A percentile compares a stretch with the other conserved stretches of the same genome.
These are phyloP conservation scores for Rostratula benghalensis DNA, from an alignment of 2,113 vertebrate genomes.

Conservation along the genomic window DNA sequence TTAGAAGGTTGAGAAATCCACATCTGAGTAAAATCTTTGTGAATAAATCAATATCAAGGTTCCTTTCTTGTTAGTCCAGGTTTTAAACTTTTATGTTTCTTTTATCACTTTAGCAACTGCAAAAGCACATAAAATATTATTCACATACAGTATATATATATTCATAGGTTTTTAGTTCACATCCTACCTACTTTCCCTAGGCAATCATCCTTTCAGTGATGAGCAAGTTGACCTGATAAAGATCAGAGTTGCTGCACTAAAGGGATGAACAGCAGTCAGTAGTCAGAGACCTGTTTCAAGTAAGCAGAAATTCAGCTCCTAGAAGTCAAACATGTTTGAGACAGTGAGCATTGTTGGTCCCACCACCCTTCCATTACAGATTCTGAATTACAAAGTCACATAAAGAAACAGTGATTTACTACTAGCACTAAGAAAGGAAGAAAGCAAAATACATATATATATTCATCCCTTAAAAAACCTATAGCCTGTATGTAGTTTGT, in stretches of 20 bases:
- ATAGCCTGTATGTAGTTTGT: background rate
- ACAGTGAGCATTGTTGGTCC: background rate
- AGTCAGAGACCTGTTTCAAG: background rate
- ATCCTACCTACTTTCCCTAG: background rate
- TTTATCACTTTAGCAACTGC: background rate
- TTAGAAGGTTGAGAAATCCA: background rate
- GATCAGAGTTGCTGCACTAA: background rate
- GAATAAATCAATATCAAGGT: background rate
- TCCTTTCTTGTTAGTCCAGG: background rate
- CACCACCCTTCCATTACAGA: background rate
- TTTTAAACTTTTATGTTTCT: background rate
- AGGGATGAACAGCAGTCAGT: background rate
- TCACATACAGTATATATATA: background rate
- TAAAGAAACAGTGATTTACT: background rate
- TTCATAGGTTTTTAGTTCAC: background rate
- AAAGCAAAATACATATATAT: background rate
- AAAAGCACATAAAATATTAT: background rate
- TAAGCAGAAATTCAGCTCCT: background rate
- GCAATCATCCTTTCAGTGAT: background rate
- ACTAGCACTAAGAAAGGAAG: background rate
- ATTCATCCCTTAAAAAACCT: rapidly evolving
- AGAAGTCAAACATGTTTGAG: background rate
- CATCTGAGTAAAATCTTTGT: background rate
- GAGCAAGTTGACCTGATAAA: background rate
- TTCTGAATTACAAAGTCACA: background rate